phyloP scores from a whole-genome alignment of 2,888 invertebrate genomes.

The Alcis repandata region DNA sequence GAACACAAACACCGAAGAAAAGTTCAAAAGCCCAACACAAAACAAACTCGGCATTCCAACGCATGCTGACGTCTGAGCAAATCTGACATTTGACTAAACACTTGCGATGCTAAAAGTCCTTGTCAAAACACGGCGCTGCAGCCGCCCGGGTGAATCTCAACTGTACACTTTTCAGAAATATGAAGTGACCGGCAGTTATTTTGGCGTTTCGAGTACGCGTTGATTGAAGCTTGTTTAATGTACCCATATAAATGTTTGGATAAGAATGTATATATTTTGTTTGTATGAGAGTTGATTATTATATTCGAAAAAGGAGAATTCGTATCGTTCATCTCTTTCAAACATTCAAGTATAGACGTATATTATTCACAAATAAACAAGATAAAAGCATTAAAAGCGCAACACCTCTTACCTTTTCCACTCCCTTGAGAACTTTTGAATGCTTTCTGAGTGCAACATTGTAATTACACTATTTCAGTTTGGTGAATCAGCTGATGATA shows the following conservation, averaged over 20 bases:
- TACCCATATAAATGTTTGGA: too few relatives aligned
- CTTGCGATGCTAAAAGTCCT: constrained; percentile 17
- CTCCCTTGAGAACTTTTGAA: background rate
- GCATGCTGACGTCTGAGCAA: constrained; percentile 7
- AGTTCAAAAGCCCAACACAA: constrained; percentile 15
- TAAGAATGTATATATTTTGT: too few relatives aligned
- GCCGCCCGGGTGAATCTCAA: constrained; percentile 3
- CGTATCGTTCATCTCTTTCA: constrained; percentile 4
- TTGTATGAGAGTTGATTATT: constrained; percentile 11
- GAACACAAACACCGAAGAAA: constrained; percentile 2
- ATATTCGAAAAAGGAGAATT: constrained; percentile 4
- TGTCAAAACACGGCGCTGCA: constrained; percentile 15
- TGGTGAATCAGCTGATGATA: constrained; percentile 6
- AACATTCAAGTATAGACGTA: constrained; percentile 11
- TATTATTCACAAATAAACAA: constrained; percentile 1
- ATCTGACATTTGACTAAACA: constrained; percentile 2
- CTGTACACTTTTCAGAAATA: constrained; percentile 22
- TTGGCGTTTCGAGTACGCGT: constrained; percentile 21
- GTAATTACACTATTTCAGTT: background rate
- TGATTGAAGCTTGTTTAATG: constrained; percentile 29
- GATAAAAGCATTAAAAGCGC: background rate
- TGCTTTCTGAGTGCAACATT: background rate
- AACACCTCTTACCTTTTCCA: background rate
- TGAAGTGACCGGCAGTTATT: constrained; percentile 27
- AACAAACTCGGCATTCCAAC: constrained; percentile 5